Base-by-base conservation (phyloP, 2,113 vertebrate genomes). In the Leuciscus idus region DNA sequence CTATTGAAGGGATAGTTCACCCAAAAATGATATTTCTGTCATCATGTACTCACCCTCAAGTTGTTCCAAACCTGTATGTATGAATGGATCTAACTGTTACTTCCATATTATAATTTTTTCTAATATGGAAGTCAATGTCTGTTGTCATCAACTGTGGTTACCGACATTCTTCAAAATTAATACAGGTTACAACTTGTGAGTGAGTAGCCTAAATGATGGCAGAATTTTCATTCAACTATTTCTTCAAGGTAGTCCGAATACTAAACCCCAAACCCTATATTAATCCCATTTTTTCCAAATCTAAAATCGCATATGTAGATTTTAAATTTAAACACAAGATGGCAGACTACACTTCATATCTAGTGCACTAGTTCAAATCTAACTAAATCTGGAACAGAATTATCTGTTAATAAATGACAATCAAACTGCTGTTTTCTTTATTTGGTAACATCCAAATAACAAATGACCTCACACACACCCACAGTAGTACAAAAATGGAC, bases 291-390 rank as follows among this genome's bases (percentile, higher is more conserved):
- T 23, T 12, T 39, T 15, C 39, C 39, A 39, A 39, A 1, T 39
- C 39, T 39, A 39, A 39, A 39, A 57, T 10, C 4, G 11, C 8
- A 78, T 19, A 12, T 73, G 21, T 5, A 13, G 11, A 23, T 23
- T 79, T 59, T n/a, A 78, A 19, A 57, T 1, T 6, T 55, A 36
- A 59, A 52, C 76, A 59, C 76, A 78, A 79, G 52, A 59, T 79
- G 52, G 30, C 52, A 15, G 30, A 1, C 30, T 13, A 13, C 9
- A 72, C 33, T 39, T 72, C 0, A 72, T 10, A 39, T 43, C 21
- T 4, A 39, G 17, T 70, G 17, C 30, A 39, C 7, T 39, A 8
- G 33, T 0, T 5, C 8, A 23, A 1, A 4, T 11, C 17, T 39
- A 70, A 43, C 36, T 6, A 36, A 68, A 68, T 33, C 66, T 36